Percentiles rank a stretch among this genome's conserved stretches.
phyloP scores from a whole-genome alignment of 2,888 invertebrate species.

The Carcina quercana region DNA sequence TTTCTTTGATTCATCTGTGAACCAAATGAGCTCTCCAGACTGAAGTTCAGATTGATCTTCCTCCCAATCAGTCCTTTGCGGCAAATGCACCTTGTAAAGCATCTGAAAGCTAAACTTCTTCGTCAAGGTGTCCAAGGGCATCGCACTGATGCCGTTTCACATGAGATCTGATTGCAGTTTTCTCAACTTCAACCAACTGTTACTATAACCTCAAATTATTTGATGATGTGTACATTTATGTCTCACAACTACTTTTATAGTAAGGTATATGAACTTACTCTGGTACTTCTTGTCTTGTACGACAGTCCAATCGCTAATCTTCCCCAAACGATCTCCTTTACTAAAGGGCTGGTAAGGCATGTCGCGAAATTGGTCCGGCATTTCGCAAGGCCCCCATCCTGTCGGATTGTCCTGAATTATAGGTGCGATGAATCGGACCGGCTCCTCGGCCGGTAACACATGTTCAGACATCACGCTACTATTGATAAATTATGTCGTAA shows the following conservation, averaged over 20 bases:
- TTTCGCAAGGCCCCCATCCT: slow-evolving; percentile 98
- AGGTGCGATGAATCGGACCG: slow-evolving; percentile 81
- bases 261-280: slow-evolving; percentile 73
- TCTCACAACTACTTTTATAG: background rate
- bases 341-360: slow-evolving; percentile 99
- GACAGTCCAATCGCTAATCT: slow-evolving; percentile 99
- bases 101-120: too few relatives aligned
- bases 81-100: too few relatives aligned
- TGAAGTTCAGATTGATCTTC: too few relatives aligned
- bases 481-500: slow-evolving; percentile 13
- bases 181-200: too few relatives aligned
- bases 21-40: too few relatives aligned
- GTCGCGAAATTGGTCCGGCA: slow-evolving; percentile 95
- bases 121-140: too few relatives aligned
- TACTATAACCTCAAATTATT: slow-evolving; percentile 18
- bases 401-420: slow-evolving; percentile 87
- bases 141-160: too few relatives aligned
- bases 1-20: too few relatives aligned
- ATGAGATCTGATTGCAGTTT: too few relatives aligned
- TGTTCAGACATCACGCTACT: slow-evolving; percentile 57
- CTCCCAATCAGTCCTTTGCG: too few relatives aligned
- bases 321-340: slow-evolving; percentile 98
- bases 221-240: background rate
- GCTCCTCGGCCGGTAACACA: slow-evolving; percentile 73
- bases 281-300: slow-evolving; percentile 96